These are phyloP conservation scores for Dromiciops gliroides DNA, from an alignment of 2,113 vertebrate species.

Conservation along the genomic window DNA sequence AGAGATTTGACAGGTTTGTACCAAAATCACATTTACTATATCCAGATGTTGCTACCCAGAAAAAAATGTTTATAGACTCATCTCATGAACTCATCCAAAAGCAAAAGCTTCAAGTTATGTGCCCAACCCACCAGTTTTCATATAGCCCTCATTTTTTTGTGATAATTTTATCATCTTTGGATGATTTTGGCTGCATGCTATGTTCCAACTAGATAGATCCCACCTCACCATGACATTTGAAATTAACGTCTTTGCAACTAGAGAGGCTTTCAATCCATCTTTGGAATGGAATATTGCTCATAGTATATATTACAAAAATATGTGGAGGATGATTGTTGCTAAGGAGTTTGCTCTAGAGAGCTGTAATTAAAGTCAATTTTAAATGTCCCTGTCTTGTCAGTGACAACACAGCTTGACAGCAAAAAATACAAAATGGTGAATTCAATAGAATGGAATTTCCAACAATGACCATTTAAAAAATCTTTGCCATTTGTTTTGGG, in stretches of 20 bases:
- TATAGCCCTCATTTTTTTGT: not conserved
- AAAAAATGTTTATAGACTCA: conserved; percentile 46
- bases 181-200: not conserved
- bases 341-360: conserved; percentile 21
- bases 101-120: conserved; percentile 27
- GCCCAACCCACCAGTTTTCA: not conserved
- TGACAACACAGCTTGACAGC: not conserved
- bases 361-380: not conserved
- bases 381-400: not conserved
- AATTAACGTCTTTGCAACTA: conserved; percentile 48
- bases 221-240: conserved; percentile 20
- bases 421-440: not conserved
- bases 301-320: conserved; percentile 25
- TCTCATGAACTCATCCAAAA: conserved; percentile 49
- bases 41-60: conserved; percentile 34
- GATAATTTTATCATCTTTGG: conserved; percentile 24
- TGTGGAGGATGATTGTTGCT: not conserved
- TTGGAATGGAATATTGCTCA: conserved; percentile 30
- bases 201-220: conserved; percentile 10
- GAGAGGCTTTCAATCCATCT: not conserved
- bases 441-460: not conserved
- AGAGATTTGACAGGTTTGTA: conserved; percentile 61
- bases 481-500: not conserved
- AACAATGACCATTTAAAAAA: not conserved
- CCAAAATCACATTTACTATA: conserved; percentile 35